Base-by-base conservation (phyloP, 1,140 invertebrate genomes). In the Listronotus bonariensis region DNA sequence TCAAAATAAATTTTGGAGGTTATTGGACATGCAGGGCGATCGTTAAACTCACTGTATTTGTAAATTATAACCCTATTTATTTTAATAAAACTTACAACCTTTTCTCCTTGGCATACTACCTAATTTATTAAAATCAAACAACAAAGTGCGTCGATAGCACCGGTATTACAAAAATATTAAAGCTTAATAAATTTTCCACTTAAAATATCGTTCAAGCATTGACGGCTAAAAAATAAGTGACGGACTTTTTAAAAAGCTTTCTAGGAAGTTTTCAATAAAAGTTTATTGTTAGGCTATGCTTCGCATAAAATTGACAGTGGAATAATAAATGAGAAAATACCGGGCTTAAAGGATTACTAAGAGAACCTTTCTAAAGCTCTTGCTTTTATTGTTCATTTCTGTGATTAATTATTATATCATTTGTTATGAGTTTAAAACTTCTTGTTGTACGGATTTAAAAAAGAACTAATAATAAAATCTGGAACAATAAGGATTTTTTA, bases 281-380 rank as follows among this genome's bases (percentile, higher is more conserved):
- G 32, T 53, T 26, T 41, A 62, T 62, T 62, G 59, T 58, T 58
- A 12, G 15, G 55, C 40, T 34, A 31, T 58, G 45, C 55, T 31
- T 58, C 45, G 55, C 55, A 48, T 62, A 62, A 62, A 53, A 62
- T 53, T 62, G 40, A 53, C 48, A 62, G 26, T 53, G 15, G 15
- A 62, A 53, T 53, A 53, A 51, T 51, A 62, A 62, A 62, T 58
- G 55, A 43, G 55, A 58, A 58, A 46, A 58, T 58, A 46, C 40
- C 55, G 14, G 18, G 55, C 55, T 42, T 46, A 48, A 36, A 46
- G 55, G 55, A 58, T 58, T 48, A 46, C 42, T 46, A 55, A 55
- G 42, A 18, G 43, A 58, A 41, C 45, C 53, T 55, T 55, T 55
- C 40, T 41, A 38, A 55, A 15, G 36, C 34, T 14, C 10, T 36